These are phyloP conservation scores for Gadus chalcogrammus DNA, from an alignment of 2,113 vertebrate genomes.

Conservation along the genomic window DNA sequence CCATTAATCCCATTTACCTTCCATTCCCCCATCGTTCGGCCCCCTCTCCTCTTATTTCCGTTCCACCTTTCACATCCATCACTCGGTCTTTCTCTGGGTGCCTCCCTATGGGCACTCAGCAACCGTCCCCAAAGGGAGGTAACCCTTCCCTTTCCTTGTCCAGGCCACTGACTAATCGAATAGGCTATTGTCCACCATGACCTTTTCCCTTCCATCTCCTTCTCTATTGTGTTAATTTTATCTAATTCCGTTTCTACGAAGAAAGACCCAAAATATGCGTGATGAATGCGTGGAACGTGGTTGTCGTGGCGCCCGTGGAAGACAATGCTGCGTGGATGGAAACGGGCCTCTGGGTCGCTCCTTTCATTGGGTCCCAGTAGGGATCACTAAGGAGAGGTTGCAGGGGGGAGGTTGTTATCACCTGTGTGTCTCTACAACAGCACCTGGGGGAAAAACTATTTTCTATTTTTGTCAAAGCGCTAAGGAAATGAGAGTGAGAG, in stretches of 20 bases:
- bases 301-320: constrained; percentile 23
- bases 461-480: constrained; percentile 56
- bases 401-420: constrained; percentile 51
- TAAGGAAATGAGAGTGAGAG: constrained; percentile 45
- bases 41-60: not conserved
- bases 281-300: constrained; percentile 30
- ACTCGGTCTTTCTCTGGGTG: not conserved
- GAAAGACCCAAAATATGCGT: constrained; percentile 36
- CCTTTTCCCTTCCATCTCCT: not conserved
- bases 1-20: constrained; percentile 30
- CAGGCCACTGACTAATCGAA: constrained; percentile 41
- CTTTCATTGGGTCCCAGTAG: constrained; percentile 50
- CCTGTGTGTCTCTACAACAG: constrained; percentile 54
- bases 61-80: not conserved
- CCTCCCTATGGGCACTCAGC: not conserved
- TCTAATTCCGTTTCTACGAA: too few species aligned
- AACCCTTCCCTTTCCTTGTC: constrained; percentile 18
- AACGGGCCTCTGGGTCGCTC: constrained; percentile 55
- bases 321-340: constrained; percentile 33
- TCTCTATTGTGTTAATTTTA: constrained; percentile 38
- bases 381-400: constrained; percentile 40
- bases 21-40: not conserved
- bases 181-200: constrained; percentile 18
- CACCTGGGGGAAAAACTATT: constrained; percentile 54
- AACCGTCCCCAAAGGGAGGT: not conserved